These are phyloP conservation scores for Tenthredo mesomela DNA, from an alignment of 2,888 invertebrate species.

Conservation along the genomic window DNA sequence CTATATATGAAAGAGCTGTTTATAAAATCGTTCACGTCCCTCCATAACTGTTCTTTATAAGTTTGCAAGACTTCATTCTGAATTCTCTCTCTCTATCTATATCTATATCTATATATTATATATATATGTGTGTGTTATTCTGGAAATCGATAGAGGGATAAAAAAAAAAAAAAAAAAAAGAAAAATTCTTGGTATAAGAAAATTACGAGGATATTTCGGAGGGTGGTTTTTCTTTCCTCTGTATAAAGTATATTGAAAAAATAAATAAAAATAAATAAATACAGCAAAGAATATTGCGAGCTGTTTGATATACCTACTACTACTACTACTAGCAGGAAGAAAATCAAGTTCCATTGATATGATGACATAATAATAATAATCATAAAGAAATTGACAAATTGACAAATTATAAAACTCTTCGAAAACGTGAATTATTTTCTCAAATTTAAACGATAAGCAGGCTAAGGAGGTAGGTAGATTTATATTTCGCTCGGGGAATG, in stretches of 20 bases:
- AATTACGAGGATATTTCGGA: background rate
- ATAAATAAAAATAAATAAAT: background rate
- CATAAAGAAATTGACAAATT: background rate
- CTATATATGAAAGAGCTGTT: background rate
- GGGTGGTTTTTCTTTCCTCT: constrained; percentile 3
- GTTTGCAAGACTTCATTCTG: background rate
- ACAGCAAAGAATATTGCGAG: constrained; percentile 3
- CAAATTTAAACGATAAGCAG: background rate
- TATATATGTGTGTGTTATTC: background rate
- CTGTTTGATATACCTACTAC: background rate
- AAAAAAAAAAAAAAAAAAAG: background rate
- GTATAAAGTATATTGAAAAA: background rate
- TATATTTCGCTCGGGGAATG: background rate
- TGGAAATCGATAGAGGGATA: background rate
- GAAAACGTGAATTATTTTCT: background rate
- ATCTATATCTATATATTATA: background rate
- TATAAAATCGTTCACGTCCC: background rate
- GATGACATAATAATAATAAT: background rate
- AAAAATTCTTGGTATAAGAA: background rate
- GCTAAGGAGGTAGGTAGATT: background rate
- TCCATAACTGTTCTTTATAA: background rate
- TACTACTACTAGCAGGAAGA: background rate
- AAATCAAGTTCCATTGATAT: background rate
- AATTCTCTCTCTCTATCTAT: background rate
- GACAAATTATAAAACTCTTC: background rate